phyloP scores from a whole-genome alignment of 2,888 invertebrate genomes.

The Spodoptera exigua region DNA sequence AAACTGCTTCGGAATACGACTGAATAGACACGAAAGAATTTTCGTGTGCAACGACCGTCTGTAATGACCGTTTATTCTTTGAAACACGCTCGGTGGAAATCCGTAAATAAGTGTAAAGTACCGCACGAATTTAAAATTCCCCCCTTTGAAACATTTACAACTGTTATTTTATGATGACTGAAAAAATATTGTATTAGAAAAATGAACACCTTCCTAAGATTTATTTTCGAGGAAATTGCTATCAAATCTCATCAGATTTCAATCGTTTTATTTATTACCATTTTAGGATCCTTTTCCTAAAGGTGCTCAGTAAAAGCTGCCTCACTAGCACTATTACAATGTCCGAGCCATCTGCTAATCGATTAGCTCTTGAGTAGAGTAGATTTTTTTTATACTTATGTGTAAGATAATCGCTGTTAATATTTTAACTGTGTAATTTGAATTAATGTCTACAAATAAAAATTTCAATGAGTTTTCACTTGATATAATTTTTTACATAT shows the following conservation, averaged over 20 bases:
- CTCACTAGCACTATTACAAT: too few species aligned
- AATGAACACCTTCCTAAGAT: constrained; percentile 5
- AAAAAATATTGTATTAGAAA: constrained; percentile 19
- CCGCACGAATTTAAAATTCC: constrained; percentile 42
- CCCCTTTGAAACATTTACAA: constrained; percentile 52
- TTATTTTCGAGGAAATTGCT: constrained; percentile 22
- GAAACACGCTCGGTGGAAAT: constrained; percentile 57
- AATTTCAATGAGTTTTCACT: too few species aligned
- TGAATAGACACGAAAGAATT: constrained; percentile 80
- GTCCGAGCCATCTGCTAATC: too few species aligned
- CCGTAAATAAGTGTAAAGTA: constrained; percentile 56
- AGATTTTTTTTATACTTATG: too few species aligned
- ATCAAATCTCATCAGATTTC: neutral
- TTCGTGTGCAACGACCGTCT: constrained; percentile 71
- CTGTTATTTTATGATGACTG: constrained; percentile 46
- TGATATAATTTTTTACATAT: too few species aligned
- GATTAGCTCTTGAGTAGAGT: too few species aligned
- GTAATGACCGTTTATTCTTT: constrained; percentile 78
- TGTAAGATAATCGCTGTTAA: too few species aligned
- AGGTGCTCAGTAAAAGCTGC: too few species aligned
- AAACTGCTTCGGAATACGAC: constrained; percentile 73
- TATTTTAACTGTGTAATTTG: too few species aligned
- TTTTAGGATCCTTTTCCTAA: too few species aligned
- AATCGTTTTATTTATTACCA: neutral
- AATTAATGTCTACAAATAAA: too few species aligned